Base-by-base conservation (phyloP, 2,113 vertebrate species). In the Oryzias celebensis region DNA sequence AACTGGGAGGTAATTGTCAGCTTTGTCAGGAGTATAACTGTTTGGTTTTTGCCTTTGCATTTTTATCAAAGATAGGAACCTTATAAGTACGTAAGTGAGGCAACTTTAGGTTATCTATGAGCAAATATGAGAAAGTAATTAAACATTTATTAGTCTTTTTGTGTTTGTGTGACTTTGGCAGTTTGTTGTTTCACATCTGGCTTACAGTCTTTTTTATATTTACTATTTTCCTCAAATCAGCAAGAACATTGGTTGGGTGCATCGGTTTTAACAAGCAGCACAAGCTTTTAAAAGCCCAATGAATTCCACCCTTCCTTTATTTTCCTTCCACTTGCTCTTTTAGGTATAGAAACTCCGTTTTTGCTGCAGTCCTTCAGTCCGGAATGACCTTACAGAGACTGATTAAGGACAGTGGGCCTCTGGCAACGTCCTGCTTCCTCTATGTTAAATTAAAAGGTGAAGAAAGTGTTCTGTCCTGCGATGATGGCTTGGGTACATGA, bases 371-470 rank as follows among this genome's bases (percentile, higher is more conserved):
- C 67, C 74, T 57, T 62, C 81, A 49, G 82, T 88, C 71, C 83
- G 54, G 58, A 63, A 62, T 84, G 89, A 92, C 91, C 90, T 93
- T 87, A 87, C 61, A 69, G 77, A 70, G 65, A 80, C 83, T 84
- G 76, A 87, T 85, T 87, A 92, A 91, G 90, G 91, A 81, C 89
- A 87, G 26, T 59, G 73, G 71, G 77, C 73, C 77, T 73, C 73
- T 81, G 85, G 84, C 85, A 52, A 81, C 83, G 78, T 72, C 87
- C 73, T 67, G 79, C 87, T 90, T 89, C 87, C 85, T 83, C 80
- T 79, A 78, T 68, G 58, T 90, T 86, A 90, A 90, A 93, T 93
- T 91, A 93, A 91, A 91, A 90, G 87, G 84, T 80, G 90, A 80
- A 84, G 90, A 93, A 91, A 91, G 83, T 81, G 78, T 72, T 85